Conservation (phyloP, 2,797 vertebrate species). For the Triplophysa bombifrons region DNA sequence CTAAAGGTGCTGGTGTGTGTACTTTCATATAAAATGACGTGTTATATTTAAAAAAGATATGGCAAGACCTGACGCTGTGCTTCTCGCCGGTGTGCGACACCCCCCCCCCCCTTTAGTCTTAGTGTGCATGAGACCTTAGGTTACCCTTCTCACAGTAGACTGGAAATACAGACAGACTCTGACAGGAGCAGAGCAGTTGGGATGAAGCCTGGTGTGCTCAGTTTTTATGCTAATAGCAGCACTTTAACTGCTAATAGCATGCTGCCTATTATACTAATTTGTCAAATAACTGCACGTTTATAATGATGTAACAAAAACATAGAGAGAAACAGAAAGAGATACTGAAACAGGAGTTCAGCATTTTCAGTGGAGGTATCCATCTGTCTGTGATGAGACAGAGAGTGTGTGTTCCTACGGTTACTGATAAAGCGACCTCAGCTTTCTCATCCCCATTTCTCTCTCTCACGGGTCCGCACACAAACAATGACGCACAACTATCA, state of each 20-base stretch:
- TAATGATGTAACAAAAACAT: no score
- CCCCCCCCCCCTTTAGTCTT: no score
- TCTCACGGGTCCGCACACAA: not conserved
- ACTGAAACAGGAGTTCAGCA: slow-evolving; percentile 21
- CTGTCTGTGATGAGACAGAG: slow-evolving; percentile 17
- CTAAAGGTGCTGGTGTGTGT: no score
- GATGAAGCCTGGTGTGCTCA: no score
- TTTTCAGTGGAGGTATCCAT: slow-evolving; percentile 34
- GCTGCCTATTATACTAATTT: not conserved
- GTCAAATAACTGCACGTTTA: not conserved
- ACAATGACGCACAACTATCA: slow-evolving; percentile 23
- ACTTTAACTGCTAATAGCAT: slow-evolving; percentile 7
- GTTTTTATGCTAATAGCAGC: slow-evolving; percentile 11
- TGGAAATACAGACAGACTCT: no score
- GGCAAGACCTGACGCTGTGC: no score
- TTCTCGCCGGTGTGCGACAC: no score
- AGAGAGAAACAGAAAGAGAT: no score
- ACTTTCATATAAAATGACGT: no score
- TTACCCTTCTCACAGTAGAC: not conserved
- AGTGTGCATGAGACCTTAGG: no score
- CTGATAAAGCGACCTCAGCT: not conserved
- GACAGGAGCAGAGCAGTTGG: no score
- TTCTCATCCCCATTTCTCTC: not conserved
- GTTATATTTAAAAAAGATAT: no score
- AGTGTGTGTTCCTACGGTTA: not conserved